Percentiles rank a stretch among this genome's conserved stretches.
Evolutionary conservation across 2,888 invertebrate species (phyloP).

Genomic region (Netelia inedita): DNA sequence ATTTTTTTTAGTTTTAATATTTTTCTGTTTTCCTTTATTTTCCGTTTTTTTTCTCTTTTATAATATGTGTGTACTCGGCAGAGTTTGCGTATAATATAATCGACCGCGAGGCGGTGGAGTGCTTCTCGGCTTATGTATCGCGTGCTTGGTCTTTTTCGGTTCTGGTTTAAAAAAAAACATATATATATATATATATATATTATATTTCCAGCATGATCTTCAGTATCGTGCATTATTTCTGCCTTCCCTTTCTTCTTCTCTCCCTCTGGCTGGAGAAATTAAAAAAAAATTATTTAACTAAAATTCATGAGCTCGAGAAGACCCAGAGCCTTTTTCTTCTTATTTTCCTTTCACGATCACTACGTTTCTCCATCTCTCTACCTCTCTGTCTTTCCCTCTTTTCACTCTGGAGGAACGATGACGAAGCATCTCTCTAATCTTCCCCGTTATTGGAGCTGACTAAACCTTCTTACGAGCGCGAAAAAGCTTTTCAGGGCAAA

Average conservation of each 20-base stretch:
- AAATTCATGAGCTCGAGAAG: not conserved
- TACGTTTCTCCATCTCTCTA: not conserved
- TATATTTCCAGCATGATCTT: conserved; percentile 43
- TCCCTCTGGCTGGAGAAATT: not conserved
- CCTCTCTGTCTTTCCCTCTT: conserved; percentile 17
- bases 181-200: conserved; percentile 19
- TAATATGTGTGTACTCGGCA: conserved; percentile 22
- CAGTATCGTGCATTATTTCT: conserved; percentile 34
- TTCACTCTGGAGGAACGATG: conserved; percentile 11
- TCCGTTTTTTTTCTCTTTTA: conserved; percentile 29
- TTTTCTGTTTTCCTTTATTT: not conserved
- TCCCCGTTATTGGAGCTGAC: not conserved
- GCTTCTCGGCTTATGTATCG: conserved; percentile 44
- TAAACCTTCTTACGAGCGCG: conserved; percentile 6
- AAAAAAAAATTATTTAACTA: not conserved
- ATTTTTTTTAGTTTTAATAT: not conserved
- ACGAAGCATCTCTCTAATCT: conserved; percentile 27
- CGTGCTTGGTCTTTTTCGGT: conserved; percentile 31
- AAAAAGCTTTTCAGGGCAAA: conserved; percentile 31
- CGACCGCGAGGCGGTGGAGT: conserved; percentile 34
- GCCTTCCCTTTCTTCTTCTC: conserved; percentile 19
- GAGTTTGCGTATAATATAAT: conserved; percentile 45
- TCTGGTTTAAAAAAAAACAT: not conserved
- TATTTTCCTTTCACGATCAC: not conserved
- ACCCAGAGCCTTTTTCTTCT: not conserved